Evolutionary conservation across 1,140 invertebrate species (phyloP), one percentile per base, ranked within the genome.

Genomic region (Leptopilina boulardi): DNA sequence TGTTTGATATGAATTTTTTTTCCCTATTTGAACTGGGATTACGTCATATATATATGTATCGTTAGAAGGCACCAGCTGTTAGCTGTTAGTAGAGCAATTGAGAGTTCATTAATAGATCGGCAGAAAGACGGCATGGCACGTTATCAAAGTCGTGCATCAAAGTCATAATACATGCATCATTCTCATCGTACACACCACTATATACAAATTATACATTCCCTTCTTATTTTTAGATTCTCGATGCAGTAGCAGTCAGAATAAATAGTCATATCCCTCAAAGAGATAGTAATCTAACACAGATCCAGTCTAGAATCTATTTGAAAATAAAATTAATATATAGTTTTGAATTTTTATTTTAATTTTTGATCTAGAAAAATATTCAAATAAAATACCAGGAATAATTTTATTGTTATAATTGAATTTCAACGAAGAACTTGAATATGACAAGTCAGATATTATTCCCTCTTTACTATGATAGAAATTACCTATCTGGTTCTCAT

Each of bases 31-130:
- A 54, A 26, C 70, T 9, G 44, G 23, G 23, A 73, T 73, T 77
- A 76, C 59, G 66, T 44, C 59, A 70, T 56, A 38, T 30, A 42
- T 56, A 70, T 56, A 38, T 30, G 19, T 56, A 66, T 51, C 47
- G 38, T 18, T 70, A 76, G 23, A 66, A 66, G 56, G 9, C 42
- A 44, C 71, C 34, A 44, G 54, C 73, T 47, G 75, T 76, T 34
- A 71, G 21, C 42, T 15, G 66, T 71, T 70, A 44, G 19, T 66
- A 10, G 71, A 66, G 47, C 76, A 77, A 77, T 77, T 77, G 71
- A 38, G 71, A 42, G 70, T 72, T 59, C 34, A 34, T 77, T 73
- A 73, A 77, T 77, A 23, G 47, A 42, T 77, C 71, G 73, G n/a
- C 41, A 66, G 34, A 66, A 66, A 41, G 54, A 30, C 15, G 18